Percentiles rank a stretch among this genome's conserved stretches.
These are phyloP conservation scores for Graptemys geographica DNA, from an alignment of 2,797 vertebrate genomes.

Conservation along the genomic window DNA sequence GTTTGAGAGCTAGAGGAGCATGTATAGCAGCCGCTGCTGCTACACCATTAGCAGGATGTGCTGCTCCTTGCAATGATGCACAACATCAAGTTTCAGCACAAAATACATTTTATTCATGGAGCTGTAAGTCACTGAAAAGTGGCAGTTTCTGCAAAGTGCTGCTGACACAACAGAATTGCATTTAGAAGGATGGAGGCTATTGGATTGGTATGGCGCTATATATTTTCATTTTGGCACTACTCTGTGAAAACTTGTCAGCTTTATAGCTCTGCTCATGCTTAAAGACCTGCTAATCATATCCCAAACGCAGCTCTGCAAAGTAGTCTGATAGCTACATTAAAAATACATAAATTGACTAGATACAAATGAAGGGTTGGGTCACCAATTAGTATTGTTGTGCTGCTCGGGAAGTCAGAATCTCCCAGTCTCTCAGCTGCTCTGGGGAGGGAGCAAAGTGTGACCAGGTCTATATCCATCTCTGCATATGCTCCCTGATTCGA, in stretches of 20 bases:
- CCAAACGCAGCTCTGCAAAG: neutral
- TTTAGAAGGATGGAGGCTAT: neutral
- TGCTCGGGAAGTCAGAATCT: neutral
- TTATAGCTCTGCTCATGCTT: neutral
- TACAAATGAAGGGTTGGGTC: neutral
- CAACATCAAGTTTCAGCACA: neutral
- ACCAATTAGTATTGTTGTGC: neutral
- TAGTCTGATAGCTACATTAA: neutral
- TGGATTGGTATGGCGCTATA: neutral
- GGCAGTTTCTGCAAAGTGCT: neutral
- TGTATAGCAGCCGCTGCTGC: rapidly evolving
- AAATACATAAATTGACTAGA: neutral
- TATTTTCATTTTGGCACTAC: neutral
- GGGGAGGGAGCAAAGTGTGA: neutral
- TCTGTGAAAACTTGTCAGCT: neutral
- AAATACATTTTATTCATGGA: neutral
- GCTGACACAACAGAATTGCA: neutral
- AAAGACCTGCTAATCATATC: neutral
- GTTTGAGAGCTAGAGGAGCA: neutral
- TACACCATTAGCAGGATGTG: rapidly evolving
- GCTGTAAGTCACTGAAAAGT: neutral
- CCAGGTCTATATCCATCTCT: neutral
- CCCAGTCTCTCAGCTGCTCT: neutral
- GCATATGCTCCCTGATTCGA: neutral
- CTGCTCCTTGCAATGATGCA: neutral